Evolutionary conservation across 2,797 vertebrate genomes (phyloP), one percentile per base, ranked within the genome.

Genomic region (Chloroceryle amazona): DNA sequence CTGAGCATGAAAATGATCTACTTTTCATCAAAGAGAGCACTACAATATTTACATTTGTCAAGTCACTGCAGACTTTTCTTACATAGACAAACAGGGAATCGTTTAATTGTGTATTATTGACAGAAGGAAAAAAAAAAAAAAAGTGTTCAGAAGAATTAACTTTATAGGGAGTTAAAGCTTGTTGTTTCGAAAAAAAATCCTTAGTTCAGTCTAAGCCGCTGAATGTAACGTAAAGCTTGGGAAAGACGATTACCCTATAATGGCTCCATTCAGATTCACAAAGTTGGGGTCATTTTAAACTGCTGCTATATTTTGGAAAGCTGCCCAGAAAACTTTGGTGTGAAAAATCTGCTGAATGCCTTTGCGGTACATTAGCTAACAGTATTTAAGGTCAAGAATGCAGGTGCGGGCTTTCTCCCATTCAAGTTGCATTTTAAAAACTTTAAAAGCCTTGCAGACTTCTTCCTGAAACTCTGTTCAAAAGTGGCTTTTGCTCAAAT

Each of bases 321-420:
- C n/a, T 96, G 89, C 92, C 94, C 92, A 88, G 95, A 94, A 95
- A 95, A 95, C 66, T 92, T 78, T 81, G 46, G 72, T 95, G 93
- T 91, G 84, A 96, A 94, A 96, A 96, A 95, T 94, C 85, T 83
- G 68, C 85, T 51, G 68, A 92, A 95, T 93, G 80, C 62, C 81
- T 95, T 88, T 93, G 72, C 1, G 2, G 72, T 91, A 95, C 85
- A 91, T 95, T 96, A 94, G 35, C 81, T 94, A 95, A 68, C 84
- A 62, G 46, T 62, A 86, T 91, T 93, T 94, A 91, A 88, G 80
- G 85, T 84, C 81, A 95, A 79, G 93, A 96, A 93, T 10, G 46
- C 85, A 95, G 94, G 76, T 95, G 80, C 0, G 0, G 54, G 28
- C 20, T 88, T 79, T 81, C 42, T 74, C 35, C 31, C 63, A n/a